Percentiles rank a stretch among this genome's conserved stretches.
phyloP scores from a whole-genome alignment of 2,113 vertebrate genomes.

The Alaudala cheleensis region DNA sequence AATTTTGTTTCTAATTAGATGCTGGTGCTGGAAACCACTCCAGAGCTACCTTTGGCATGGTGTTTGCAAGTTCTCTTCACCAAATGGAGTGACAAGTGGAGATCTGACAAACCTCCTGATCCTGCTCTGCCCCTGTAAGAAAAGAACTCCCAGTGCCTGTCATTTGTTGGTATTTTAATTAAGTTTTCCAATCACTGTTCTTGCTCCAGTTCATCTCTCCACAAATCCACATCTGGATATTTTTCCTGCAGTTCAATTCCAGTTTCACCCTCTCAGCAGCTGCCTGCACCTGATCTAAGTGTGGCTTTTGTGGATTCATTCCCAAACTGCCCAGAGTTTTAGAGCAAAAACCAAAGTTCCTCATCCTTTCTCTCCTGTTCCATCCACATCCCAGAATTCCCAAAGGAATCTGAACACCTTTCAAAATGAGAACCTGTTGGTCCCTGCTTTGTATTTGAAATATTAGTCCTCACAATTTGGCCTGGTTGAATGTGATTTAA shows the following conservation, averaged over 20 bases:
- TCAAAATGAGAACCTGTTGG: neutral
- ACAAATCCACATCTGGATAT: fast-evolving
- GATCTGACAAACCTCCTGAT: neutral
- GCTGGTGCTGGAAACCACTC: neutral
- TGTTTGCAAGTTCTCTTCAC: neutral
- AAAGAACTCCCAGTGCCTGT: neutral
- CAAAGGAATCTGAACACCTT: neutral
- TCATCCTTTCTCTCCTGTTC: neutral
- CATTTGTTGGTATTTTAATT: neutral
- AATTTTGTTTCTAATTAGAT: neutral
- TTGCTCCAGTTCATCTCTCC: neutral
- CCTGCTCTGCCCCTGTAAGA: neutral
- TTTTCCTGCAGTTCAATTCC: neutral
- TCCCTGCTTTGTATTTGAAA: neutral
- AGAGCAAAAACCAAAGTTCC: neutral
- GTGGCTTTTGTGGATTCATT: neutral
- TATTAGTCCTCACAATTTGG: neutral
- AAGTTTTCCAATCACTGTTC: neutral
- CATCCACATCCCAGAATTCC: neutral
- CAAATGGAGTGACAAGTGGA: neutral
- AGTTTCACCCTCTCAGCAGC: neutral
- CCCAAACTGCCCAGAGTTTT: neutral
- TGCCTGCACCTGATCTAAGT: neutral
- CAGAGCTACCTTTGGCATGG: neutral
- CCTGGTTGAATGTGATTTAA: neutral